Base-by-base conservation (phyloP, 2,888 invertebrate genomes). In the Ferrisia virgata region DNA sequence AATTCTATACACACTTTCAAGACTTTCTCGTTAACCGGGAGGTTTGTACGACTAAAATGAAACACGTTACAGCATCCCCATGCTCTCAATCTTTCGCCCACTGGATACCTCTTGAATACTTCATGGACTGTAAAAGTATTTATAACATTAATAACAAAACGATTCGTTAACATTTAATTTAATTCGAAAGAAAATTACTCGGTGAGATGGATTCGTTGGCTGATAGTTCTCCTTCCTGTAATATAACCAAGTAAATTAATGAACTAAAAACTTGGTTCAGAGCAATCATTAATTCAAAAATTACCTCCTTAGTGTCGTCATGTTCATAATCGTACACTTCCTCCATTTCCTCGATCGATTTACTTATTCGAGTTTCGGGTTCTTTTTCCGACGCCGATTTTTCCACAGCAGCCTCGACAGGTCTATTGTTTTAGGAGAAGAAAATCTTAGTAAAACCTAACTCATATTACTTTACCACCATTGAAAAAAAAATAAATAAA, bases 191-290 rank as follows among this genome's bases (percentile, higher is more conserved):
- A 79, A 43, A 43, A 28, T 84, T 84, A 84, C 84, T 80, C 39
- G 84, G 84, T 9, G 84, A 84, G 28, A 79, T 79, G 18, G 84
- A 53, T 69, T 84, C 84, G 58, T 79, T 84, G 25, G 69, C 79
- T 13, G 79, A 80, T 80, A 84, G n/a, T 84, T 84, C 84, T 64
- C 84, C 84, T 84, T 84, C 84, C 84, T 84, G 69, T 8, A 84
- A 84, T 5, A 36, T 53, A 39, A 78, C 53, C 22, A 53, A 2
- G 13, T 22, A 84, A 78, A 84, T 72, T n/a, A 58, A 58, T 22
- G 15, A 58, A 28, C 13, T 15, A 81, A 13, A n/a, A n/a, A 8
- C 15, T 15, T 18, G 0, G 33, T 9, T 47, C 4, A 25, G 22
- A n/a, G 9, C 13, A 81, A 31, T 53, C 1, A 58, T 33, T 47